A percentile compares a stretch with the other conserved stretches of the same genome.
Evolutionary conservation across 2,797 vertebrate genomes (phyloP).

Genomic region (Aeoliscus strigatus): DNA sequence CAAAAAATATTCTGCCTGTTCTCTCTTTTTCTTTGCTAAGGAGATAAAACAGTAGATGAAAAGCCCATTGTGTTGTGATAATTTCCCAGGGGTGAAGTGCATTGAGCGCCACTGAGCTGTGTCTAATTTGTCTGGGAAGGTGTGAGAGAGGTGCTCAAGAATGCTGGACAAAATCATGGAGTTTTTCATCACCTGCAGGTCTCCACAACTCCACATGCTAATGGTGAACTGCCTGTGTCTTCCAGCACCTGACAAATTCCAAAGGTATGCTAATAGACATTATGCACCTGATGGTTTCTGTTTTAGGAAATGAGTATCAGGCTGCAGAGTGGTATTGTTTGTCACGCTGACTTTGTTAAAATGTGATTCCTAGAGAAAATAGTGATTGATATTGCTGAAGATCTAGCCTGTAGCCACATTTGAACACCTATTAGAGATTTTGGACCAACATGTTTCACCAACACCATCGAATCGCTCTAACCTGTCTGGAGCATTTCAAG

Average conservation of each 20-base stretch:
- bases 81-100: conserved; percentile 69
- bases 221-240: conserved; percentile 26
- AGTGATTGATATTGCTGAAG: too few species aligned
- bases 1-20: conserved; percentile 29
- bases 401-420: too few species aligned
- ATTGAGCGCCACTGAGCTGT: conserved; percentile 67
- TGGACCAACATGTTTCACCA: too few species aligned
- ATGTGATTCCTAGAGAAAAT: too few species aligned
- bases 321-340: too few species aligned
- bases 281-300: conserved; percentile 29
- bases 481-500: too few species aligned
- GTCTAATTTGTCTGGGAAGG: conserved; percentile 75
- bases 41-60: conserved; percentile 69
- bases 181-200: conserved; percentile 46
- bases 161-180: too few species aligned
- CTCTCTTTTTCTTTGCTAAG: conserved; percentile 17
- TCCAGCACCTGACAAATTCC: conserved; percentile 24
- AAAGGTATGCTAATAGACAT: conserved; percentile 22
- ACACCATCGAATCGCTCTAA: too few species aligned
- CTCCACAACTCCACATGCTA: conserved; percentile 35
- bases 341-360: too few species aligned
- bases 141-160: conserved; percentile 61
- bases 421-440: too few species aligned
- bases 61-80: conserved; percentile 69
- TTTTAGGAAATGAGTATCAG: conserved; percentile 28